phyloP scores from a whole-genome alignment of 2,113 vertebrate genomes.

The Vulpes lagopus region DNA sequence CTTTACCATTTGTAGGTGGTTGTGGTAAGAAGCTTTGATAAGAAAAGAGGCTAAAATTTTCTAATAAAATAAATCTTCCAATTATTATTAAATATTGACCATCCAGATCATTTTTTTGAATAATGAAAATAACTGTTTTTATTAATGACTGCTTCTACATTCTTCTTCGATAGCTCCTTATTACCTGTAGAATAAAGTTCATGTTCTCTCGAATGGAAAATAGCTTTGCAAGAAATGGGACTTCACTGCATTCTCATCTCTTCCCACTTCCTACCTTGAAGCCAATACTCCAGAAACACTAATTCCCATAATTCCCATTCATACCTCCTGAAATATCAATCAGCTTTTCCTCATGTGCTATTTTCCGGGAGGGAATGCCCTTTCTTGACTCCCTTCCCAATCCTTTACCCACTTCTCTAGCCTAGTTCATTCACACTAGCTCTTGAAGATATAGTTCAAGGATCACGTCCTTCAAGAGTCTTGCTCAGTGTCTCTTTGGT shows the following conservation, averaged over 20 bases:
- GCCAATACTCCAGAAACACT: constrained; percentile 1
- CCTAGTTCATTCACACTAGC: neutral
- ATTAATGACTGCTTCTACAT: neutral
- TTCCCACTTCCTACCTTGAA: neutral
- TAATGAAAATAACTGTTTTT: neutral
- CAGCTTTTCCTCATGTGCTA: neutral
- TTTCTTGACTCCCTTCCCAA: neutral
- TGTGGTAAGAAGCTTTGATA: neutral
- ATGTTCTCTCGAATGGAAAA: neutral
- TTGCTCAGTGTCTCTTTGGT: neutral
- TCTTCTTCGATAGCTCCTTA: neutral
- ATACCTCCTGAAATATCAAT: neutral
- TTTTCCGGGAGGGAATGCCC: neutral
- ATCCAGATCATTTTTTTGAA: neutral
- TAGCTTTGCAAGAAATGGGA: neutral
- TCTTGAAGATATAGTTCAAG: neutral
- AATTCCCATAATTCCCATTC: neutral
- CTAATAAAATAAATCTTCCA: neutral
- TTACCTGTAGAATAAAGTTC: neutral
- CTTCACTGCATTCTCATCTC: neutral
- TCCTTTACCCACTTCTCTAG: neutral
- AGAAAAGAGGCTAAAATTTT: neutral
- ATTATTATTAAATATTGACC: constrained; percentile 19
- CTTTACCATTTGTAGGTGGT: neutral
- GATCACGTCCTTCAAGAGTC: neutral